Conservation (phyloP, 2,113 vertebrate species). For the Prolemur simus region DNA sequence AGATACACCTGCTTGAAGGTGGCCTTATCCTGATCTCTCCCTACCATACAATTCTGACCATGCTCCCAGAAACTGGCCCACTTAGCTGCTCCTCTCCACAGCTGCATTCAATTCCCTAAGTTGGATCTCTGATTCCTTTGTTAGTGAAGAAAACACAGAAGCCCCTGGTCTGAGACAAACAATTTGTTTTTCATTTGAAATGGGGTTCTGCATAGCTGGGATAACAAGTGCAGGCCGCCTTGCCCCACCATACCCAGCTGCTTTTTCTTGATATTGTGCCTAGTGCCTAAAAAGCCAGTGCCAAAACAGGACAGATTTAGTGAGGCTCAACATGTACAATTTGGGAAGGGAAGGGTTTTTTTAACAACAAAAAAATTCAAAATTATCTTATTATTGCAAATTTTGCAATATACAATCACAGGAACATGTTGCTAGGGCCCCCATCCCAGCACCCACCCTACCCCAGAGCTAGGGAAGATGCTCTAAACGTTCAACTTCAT, state of each 20-base stretch:
- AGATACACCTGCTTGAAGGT: background rate
- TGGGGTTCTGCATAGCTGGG: too few relatives aligned
- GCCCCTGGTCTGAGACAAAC: background rate
- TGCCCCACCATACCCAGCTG: too few relatives aligned
- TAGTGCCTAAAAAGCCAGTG: background rate
- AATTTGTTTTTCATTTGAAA: background rate
- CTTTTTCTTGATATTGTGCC: background rate
- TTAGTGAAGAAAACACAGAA: background rate
- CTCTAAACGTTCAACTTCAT: background rate
- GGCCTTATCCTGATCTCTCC: background rate
- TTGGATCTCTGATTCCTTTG: background rate
- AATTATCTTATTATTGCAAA: background rate
- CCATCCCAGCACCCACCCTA: rapidly evolving
- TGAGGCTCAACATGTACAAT: background rate
- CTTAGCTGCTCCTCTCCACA: background rate
- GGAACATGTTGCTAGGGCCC: background rate
- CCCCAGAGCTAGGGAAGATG: background rate
- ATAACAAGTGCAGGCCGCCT: too few relatives aligned
- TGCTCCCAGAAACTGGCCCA: background rate
- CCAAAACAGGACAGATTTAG: background rate
- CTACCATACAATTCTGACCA: background rate
- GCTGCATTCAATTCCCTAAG: background rate
- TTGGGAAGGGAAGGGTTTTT: background rate
- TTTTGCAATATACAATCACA: background rate
- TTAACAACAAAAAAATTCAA: background rate